Evolutionary conservation across 2,888 invertebrate species (phyloP).

Genomic region (Meiosimyza decipiens): DNA sequence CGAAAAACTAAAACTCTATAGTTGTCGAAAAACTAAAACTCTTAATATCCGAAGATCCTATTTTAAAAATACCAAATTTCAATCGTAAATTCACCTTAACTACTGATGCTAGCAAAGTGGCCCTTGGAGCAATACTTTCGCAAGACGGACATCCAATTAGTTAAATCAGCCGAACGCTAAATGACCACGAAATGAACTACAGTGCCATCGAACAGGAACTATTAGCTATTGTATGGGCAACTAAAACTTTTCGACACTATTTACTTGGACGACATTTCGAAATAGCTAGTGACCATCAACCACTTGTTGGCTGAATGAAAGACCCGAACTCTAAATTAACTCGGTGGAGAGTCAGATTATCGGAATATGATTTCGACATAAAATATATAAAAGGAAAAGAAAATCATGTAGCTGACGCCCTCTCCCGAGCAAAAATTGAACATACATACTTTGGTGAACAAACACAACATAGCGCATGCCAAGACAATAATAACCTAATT

Average conservation of each 20-base stretch:
- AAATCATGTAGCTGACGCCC: too few species aligned
- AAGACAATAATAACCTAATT: too few species aligned
- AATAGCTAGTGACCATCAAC: slow-evolving; percentile 41
- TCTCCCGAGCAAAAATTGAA: too few species aligned
- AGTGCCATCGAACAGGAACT: slow-evolving; percentile 42
- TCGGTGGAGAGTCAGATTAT: too few species aligned
- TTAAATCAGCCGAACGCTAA: slow-evolving; percentile 42
- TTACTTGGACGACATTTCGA: slow-evolving; percentile 38
- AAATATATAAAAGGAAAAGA: too few species aligned
- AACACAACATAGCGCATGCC: too few species aligned
- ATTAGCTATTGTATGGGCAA: slow-evolving; percentile 40
- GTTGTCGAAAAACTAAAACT: slow-evolving; percentile 33
- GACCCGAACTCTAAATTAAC: too few species aligned
- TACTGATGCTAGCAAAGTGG: slow-evolving; percentile 42
- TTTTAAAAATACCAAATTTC: slow-evolving; percentile 42
- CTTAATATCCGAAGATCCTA: slow-evolving; percentile 32
- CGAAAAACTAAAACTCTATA: slow-evolving; percentile 32
- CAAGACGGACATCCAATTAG: slow-evolving; percentile 40
- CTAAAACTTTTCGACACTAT: slow-evolving; percentile 40
- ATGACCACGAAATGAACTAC: slow-evolving; percentile 39
- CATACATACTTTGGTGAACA: too few species aligned
- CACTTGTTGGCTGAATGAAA: slow-evolving; percentile 33
- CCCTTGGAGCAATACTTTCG: slow-evolving; percentile 42
- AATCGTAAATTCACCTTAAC: slow-evolving; percentile 39
- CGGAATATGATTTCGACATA: too few species aligned